Evolutionary conservation across 2,888 invertebrate species (phyloP), one percentile per base, ranked within the genome.

Genomic region (Coelinius sp.): DNA sequence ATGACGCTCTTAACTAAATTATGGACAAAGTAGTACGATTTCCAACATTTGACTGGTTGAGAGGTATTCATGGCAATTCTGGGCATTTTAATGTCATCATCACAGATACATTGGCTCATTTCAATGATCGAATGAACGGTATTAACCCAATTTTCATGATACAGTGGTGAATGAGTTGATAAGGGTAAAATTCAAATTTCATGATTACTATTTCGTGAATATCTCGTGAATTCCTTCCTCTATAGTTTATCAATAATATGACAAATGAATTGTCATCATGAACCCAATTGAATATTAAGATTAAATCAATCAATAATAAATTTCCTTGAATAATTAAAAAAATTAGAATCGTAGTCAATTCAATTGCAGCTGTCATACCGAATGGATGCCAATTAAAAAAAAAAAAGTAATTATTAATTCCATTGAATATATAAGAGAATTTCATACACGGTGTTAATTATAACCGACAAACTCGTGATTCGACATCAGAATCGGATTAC

Each of bases 1-100:
- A 87, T 87, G 87, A 86, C 86, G 85, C 86, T 85, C 86, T 87
- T 86, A 86, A 85, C 86, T 87, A 86, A 87, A 86, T 87, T 87
- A 87, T 87, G 86, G 86, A 86, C 85, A 86, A 87, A 86, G 87
- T 87, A 83, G 84, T 85, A 77, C 84, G 84, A 86, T 85, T 84
- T 79, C 82, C 79, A 66, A 70, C 71, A 66, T 67, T 67, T 67
- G 10, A 41, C 38, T 79, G 79, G 81, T 83, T 82, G 82, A 82
- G 83, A 80, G 80, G 80, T 81, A 83, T 83, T 83, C 81, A 81
- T 80, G 78, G 81, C 46, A 84, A 79, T 84, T 84, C 74, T 41
- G 44, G 41, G 49, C 70, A 70, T 52, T 70, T 41, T 41, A 41
- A 4, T 24, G 41, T 41, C 52, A 70, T 66, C 52, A 35, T 31